phyloP scores from a whole-genome alignment of 2,888 invertebrate species.

The Candidula unifasciata region DNA sequence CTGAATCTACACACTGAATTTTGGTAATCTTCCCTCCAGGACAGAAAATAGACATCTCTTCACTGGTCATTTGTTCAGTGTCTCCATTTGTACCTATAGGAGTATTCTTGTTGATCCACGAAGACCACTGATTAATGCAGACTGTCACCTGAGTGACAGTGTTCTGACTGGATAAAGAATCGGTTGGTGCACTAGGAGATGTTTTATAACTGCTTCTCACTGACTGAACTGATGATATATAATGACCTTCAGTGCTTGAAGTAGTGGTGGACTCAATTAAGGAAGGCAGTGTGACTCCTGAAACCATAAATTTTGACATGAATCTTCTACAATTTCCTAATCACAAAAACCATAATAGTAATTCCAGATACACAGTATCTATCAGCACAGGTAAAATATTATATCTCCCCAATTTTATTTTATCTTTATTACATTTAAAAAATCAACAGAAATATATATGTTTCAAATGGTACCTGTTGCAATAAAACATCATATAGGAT shows the following conservation, averaged over 20 bases:
- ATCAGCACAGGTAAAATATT: too few relatives aligned
- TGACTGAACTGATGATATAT: not conserved
- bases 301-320: too few relatives aligned
- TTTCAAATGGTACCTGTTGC: too few relatives aligned
- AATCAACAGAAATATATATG: too few relatives aligned
- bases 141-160: not conserved
- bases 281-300: not conserved
- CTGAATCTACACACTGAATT: conserved; percentile 45
- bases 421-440: too few relatives aligned
- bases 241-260: not conserved
- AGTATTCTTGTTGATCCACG: conserved; percentile 56
- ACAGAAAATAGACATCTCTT: conserved; percentile 64
- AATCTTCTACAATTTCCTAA: too few relatives aligned
- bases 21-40: conserved; percentile 57
- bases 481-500: too few relatives aligned
- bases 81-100: conserved; percentile 66
- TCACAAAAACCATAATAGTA: too few relatives aligned
- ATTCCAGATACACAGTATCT: too few relatives aligned
- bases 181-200: not conserved
- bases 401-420: too few relatives aligned
- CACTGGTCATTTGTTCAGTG: conserved; percentile 62
- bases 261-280: not conserved
- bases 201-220: too few relatives aligned
- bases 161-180: not conserved
- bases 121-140: not conserved